Evolutionary conservation across 2,888 invertebrate genomes (phyloP).

Genomic region (Drosophila rubida): DNA sequence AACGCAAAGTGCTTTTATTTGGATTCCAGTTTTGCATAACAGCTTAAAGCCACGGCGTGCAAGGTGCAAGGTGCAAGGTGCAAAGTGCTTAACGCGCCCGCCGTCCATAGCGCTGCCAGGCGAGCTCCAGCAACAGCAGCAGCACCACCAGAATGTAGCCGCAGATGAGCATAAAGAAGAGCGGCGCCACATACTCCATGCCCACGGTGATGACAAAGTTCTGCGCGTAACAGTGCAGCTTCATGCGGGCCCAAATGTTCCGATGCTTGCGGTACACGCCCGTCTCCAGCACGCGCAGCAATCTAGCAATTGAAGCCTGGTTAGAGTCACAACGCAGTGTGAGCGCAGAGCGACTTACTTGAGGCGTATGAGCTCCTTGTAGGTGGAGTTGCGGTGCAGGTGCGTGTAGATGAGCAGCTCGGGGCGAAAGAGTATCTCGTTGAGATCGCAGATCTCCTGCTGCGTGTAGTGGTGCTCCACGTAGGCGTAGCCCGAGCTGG

Average conservation of each 20-base stretch:
- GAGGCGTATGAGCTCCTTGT: slow-evolving; percentile 78
- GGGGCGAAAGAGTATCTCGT: slow-evolving; percentile 79
- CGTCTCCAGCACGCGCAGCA: slow-evolving; percentile 77
- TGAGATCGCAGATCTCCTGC: slow-evolving; percentile 83
- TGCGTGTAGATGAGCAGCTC: slow-evolving; percentile 67
- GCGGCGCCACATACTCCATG: slow-evolving; percentile 82
- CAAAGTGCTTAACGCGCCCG: slow-evolving; percentile 13
- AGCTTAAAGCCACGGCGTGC: slow-evolving; percentile 49
- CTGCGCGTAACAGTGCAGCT: slow-evolving; percentile 76
- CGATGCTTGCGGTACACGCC: slow-evolving; percentile 78
- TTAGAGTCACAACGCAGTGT: too few species aligned
- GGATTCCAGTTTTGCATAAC: slow-evolving; percentile 40
- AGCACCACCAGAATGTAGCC: slow-evolving; percentile 69
- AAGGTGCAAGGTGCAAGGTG: slow-evolving; percentile 22
- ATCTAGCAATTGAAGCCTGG: too few species aligned
- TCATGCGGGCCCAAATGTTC: slow-evolving; percentile 75
- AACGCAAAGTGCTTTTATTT: slow-evolving; percentile 62
- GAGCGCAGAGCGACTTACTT: too few species aligned
- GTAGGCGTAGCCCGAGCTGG: slow-evolving; percentile 72
- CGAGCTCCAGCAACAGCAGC: slow-evolving; percentile 71
- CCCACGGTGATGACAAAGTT: slow-evolving; percentile 80
- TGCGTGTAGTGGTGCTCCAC: slow-evolving; percentile 75
- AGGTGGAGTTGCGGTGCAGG: slow-evolving; percentile 79
- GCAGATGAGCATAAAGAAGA: slow-evolving; percentile 78
- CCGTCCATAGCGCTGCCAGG: slow-evolving; percentile 58